A percentile compares a stretch with the other conserved stretches of the same genome.
Evolutionary conservation across 2,113 vertebrate genomes (phyloP).

Genomic region (Grantiella picta): DNA sequence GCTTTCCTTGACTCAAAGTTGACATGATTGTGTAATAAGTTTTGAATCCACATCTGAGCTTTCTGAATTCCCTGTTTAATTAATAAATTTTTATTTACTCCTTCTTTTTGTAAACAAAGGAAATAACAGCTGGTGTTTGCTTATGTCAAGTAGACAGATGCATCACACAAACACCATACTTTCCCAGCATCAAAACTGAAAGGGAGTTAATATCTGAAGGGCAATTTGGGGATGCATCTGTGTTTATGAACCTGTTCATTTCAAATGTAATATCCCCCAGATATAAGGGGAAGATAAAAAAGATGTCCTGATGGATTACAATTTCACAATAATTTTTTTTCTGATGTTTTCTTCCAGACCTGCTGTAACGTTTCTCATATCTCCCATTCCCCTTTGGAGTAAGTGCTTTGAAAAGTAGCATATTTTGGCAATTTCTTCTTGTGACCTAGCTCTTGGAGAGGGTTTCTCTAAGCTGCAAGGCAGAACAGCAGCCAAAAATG

Average conservation of each 20-base stretch:
- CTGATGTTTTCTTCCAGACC: background rate
- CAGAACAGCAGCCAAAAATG: constrained; percentile 6
- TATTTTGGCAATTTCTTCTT: background rate
- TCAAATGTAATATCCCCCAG: background rate
- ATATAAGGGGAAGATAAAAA: background rate
- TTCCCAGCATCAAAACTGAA: background rate
- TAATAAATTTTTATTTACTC: background rate
- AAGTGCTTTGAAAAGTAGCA: background rate
- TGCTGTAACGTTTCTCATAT: background rate
- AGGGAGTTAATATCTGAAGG: background rate
- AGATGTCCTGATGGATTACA: background rate
- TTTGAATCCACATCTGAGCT: background rate
- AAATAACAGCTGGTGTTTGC: constrained; percentile 30
- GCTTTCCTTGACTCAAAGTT: background rate
- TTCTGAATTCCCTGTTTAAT: background rate
- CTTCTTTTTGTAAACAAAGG: background rate
- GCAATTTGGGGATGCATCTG: background rate
- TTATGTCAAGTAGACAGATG: background rate
- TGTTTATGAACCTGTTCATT: background rate
- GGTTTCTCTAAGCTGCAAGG: background rate
- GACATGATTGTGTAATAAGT: background rate
- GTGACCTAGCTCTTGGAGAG: background rate
- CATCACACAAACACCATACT: background rate
- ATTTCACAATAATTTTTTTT: background rate
- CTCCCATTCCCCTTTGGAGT: background rate